Evolutionary conservation across 2,888 invertebrate species (phyloP).

Genomic region (Rhopalosiphum nymphaeae): DNA sequence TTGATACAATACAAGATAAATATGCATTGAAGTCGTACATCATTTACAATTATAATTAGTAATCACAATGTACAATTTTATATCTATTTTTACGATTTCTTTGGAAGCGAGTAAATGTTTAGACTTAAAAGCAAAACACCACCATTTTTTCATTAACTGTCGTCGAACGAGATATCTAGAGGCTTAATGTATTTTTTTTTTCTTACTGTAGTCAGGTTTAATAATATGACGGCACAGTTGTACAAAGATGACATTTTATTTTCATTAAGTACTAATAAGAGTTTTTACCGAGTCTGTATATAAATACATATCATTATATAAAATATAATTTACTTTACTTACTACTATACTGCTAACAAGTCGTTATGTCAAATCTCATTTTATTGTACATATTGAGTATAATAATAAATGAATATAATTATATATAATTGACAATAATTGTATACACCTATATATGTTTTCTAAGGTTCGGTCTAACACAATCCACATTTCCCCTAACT

Average conservation of each 20-base stretch:
- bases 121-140: neutral
- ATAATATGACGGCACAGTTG: neutral
- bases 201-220: neutral
- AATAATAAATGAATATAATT: neutral
- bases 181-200: neutral
- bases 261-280: neutral
- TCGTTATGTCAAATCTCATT: neutral
- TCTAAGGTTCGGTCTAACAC: neutral
- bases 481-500: neutral
- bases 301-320: neutral
- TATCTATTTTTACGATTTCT: neutral
- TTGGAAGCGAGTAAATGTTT: neutral
- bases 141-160: neutral
- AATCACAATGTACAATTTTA: neutral
- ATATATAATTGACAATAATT: neutral
- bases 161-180: neutral
- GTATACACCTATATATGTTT: neutral
- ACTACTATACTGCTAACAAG: neutral
- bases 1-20: neutral
- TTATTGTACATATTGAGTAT: neutral
- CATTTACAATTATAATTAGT: neutral
- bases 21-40: neutral
- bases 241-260: neutral
- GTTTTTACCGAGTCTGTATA: neutral
- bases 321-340: neutral